Base-by-base conservation (phyloP, 2,888 invertebrate species). In the Glyphotaelius pellucidus region DNA sequence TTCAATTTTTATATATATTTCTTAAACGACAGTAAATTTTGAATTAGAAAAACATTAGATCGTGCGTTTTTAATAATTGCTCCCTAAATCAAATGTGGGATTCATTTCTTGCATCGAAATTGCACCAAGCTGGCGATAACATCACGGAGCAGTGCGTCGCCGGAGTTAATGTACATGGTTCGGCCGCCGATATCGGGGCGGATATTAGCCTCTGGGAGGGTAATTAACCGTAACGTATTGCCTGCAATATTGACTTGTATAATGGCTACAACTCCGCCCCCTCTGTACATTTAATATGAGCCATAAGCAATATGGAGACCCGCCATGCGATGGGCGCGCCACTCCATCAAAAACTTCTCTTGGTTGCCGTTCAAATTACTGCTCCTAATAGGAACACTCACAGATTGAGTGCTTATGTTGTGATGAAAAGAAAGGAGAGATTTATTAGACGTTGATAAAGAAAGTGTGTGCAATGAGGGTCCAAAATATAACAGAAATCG, bases 161-260 rank as follows among this genome's bases (percentile, higher is more conserved):
- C 25, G 25, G 52, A 67, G 19, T 67, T 25, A 15, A 67, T 67
- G 52, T 67, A 25, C 52, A 25, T 25, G 52, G 52, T 67, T 67
- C 25, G 52, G 83, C 83, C 83, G 35, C 19, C 83, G 31, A 83
- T 35, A 83, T 31, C 35, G 83, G 83, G 19, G 52, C 52, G 52
- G 52, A 67, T 67, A 19, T 67, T 67, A 67, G 52, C 52, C 52
- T 25, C 52, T 67, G 52, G 52, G 52, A 35, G n/a, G 35, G 85
- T 38, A 92, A 92, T 92, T 92, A 92, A 90, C 92, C 52, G 81
- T 92, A 90, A 92, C 90, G 88, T 91, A 92, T 92, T 88, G 88
- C 92, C 88, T 80, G 83, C 90, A 92, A 91, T 92, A 92, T 91
- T 85, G 90, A 90, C 90, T 80, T 83, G 90, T 92, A 81, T 85